Conservation (phyloP, 2,797 vertebrate genomes). For the Danio tinwini region DNA sequence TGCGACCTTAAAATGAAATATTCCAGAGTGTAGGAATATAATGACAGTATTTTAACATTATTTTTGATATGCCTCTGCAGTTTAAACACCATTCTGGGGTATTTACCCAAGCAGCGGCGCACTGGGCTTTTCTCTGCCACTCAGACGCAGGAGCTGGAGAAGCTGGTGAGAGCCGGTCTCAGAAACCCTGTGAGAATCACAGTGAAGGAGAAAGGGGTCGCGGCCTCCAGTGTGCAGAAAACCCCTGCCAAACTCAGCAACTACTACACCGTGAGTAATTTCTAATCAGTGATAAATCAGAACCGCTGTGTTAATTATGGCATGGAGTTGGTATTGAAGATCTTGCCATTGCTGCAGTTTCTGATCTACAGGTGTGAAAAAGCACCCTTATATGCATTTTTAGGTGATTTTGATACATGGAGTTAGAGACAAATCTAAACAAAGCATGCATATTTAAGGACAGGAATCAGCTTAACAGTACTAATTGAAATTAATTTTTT, state of each 20-base stretch:
- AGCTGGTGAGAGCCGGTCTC: conserved; percentile 92
- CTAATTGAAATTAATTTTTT: no score
- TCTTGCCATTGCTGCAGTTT: no score
- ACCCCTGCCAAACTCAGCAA: conserved; percentile 91
- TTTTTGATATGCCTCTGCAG: conserved; percentile 68
- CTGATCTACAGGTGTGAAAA: no score
- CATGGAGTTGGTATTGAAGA: neutral
- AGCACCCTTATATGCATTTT: no score
- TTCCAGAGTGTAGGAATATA: neutral
- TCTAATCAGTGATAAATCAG: neutral
- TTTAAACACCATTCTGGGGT: conserved; percentile 88
- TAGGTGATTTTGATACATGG: no score
- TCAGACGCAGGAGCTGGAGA: conserved; percentile 97
- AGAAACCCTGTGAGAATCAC: conserved; percentile 94
- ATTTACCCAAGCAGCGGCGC: conserved; percentile 92
- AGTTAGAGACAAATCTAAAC: no score
- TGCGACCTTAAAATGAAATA: neutral
- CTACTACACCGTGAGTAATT: conserved; percentile 86
- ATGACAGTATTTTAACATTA: neutral
- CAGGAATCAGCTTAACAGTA: no score
- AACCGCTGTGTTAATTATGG: neutral
- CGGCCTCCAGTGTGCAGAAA: conserved; percentile 83
- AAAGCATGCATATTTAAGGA: no score
- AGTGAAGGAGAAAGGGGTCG: conserved; percentile 93
- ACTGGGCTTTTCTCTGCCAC: conserved; percentile 97